Conservation (phyloP, 2,113 vertebrate species). For the Lagopus leucura region DNA sequence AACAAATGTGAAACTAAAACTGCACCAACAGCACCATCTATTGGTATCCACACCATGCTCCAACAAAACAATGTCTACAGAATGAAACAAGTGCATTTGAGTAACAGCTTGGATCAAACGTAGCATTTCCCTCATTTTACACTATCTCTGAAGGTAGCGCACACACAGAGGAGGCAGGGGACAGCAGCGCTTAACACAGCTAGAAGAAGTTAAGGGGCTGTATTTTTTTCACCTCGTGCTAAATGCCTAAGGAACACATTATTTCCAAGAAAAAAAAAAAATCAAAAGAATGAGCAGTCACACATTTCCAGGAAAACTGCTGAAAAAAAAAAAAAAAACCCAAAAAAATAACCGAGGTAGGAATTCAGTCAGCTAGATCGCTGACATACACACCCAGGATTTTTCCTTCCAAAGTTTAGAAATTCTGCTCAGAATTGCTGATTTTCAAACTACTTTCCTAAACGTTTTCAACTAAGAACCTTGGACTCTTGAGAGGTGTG, state of each 20-base stretch:
- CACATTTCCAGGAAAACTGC: not conserved
- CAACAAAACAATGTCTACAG: not conserved
- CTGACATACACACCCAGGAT: not conserved
- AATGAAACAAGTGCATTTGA: not conserved
- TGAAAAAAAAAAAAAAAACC: not conserved
- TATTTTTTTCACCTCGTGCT: not conserved
- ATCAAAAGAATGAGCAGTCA: not conserved
- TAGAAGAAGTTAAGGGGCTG: not conserved
- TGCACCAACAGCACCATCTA: conserved; percentile 70
- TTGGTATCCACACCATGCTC: not conserved
- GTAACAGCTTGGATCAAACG: not conserved
- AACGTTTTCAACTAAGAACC: conserved; percentile 2
- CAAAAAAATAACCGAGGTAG: not conserved
- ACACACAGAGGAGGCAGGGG: not conserved
- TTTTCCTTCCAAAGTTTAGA: not conserved
- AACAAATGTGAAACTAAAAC: conserved; percentile 22
- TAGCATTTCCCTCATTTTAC: not conserved
- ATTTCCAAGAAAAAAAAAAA: not conserved
- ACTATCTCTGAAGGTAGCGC: not conserved
- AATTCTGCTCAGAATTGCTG: not conserved
- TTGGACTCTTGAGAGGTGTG: not conserved
- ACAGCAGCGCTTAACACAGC: not conserved
- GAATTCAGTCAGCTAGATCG: not conserved
- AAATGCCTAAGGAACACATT: not conserved
- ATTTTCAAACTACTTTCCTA: conserved; percentile 15